Percentiles rank a stretch among this genome's conserved stretches.
These are phyloP conservation scores for Elymnias hypermnestra DNA, from an alignment of 1,140 invertebrate genomes.

Conservation along the genomic window DNA sequence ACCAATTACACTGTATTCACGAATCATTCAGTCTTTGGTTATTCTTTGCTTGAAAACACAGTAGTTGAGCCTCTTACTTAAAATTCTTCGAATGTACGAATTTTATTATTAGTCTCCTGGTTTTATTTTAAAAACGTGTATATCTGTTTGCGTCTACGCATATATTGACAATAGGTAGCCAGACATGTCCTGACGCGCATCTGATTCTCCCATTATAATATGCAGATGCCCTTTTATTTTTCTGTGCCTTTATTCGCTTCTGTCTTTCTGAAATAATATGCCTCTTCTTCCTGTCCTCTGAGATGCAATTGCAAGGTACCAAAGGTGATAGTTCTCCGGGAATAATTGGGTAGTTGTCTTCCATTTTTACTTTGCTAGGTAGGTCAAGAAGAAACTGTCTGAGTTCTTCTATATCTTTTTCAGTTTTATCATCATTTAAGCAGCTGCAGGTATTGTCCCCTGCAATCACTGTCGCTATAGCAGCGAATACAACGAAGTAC, in stretches of 20 bases:
- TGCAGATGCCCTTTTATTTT: not conserved
- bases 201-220: not conserved
- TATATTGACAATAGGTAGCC: not conserved
- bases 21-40: no score
- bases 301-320: conserved; percentile 28
- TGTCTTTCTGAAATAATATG: conserved; percentile 1
- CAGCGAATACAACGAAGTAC: no score
- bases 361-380: conserved; percentile 7
- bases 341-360: conserved; percentile 19
- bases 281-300: conserved; percentile 31
- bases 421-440: conserved; percentile 9
- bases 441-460: no score
- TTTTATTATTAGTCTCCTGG: no score
- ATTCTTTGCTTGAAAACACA: no score
- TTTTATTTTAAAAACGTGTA: no score
- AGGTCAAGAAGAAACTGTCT: conserved; percentile 27
- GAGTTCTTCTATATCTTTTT: conserved; percentile 15
- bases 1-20: no score
- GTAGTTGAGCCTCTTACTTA: no score
- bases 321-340: conserved; percentile 31
- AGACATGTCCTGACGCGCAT: not conserved
- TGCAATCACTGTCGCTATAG: no score
- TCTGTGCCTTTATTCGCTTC: not conserved
- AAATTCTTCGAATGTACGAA: no score
- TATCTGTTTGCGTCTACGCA: not conserved